Evolutionary conservation across 2,797 vertebrate species (phyloP).

Genomic region (Lophotriccus pileatus): DNA sequence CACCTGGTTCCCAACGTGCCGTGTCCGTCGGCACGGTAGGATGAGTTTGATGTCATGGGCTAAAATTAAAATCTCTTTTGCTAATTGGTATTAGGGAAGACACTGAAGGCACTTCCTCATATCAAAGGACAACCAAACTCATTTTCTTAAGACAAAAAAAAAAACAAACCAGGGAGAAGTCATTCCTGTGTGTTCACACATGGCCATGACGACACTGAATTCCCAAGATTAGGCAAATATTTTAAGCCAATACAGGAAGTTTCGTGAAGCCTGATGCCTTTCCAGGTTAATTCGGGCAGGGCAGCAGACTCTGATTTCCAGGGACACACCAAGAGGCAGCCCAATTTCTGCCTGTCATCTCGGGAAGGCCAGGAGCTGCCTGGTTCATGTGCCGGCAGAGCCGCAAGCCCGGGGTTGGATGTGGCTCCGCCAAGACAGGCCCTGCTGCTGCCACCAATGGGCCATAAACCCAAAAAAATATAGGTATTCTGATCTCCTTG

Average conservation of each 20-base stretch:
- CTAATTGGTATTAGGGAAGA: neutral
- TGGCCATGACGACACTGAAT: fast-evolving
- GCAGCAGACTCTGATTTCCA: neutral
- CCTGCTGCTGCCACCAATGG: neutral
- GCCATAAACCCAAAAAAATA: neutral
- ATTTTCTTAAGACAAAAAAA: fast-evolving
- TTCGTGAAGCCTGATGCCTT: neutral
- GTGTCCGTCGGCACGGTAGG: fast-evolving
- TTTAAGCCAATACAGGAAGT: neutral
- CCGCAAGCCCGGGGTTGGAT: fast-evolving
- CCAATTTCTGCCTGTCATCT: slow-evolving; percentile 73
- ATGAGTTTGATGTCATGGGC: neutral
- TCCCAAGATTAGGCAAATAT: neutral
- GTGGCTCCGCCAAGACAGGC: neutral
- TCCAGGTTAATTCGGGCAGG: neutral
- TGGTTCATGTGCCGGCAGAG: neutral
- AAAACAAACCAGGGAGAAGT: neutral
- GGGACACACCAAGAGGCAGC: neutral
- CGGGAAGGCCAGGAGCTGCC: neutral
- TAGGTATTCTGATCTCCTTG: neutral
- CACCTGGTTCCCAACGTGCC: neutral
- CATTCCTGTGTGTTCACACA: fast-evolving
- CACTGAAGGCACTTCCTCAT: fast-evolving
- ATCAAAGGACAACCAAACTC: fast-evolving
- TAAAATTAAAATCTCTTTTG: neutral